Percentiles rank a stretch among this genome's conserved stretches.
phyloP scores from a whole-genome alignment of 2,797 vertebrate species.

The Periparus ater region DNA sequence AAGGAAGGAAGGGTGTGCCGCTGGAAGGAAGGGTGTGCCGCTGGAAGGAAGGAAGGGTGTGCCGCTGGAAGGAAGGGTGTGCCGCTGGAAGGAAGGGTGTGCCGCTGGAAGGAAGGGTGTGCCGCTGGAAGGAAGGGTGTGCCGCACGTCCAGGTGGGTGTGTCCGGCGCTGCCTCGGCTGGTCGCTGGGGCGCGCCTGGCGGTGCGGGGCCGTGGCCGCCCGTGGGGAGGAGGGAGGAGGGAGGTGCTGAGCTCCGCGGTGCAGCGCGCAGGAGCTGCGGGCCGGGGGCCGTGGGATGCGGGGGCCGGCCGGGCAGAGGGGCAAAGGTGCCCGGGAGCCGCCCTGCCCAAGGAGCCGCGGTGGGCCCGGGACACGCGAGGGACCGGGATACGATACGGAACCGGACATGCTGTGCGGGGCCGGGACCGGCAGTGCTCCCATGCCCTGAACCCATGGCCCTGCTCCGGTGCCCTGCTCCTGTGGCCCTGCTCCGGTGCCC shows the following conservation, averaged over 20 bases:
- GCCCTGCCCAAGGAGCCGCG: too few relatives aligned
- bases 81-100: not conserved
- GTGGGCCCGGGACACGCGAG: not conserved
- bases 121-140: too few relatives aligned
- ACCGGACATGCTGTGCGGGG: not conserved
- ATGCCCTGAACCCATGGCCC: too few relatives aligned
- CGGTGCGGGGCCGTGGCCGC: not conserved
- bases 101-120: too few relatives aligned
- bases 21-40: not conserved
- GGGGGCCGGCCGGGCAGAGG: not conserved
- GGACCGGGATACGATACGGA: too few relatives aligned
- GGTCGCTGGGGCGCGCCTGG: not conserved
- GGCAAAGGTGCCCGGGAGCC: too few relatives aligned
- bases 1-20: not conserved
- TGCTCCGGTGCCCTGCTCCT: not conserved
- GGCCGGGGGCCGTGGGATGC: not conserved
- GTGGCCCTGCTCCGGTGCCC: not conserved
- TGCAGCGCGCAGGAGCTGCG: not conserved
- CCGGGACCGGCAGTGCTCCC: not conserved
- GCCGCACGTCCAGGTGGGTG: conserved; percentile 71
- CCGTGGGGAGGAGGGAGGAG: not conserved
- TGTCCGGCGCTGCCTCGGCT: not conserved
- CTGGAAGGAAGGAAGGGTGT: too few relatives aligned
- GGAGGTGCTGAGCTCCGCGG: too few relatives aligned
- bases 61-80: not conserved